Base-by-base conservation (phyloP, 2,888 invertebrate genomes). In the Scrobipalpa costella region DNA sequence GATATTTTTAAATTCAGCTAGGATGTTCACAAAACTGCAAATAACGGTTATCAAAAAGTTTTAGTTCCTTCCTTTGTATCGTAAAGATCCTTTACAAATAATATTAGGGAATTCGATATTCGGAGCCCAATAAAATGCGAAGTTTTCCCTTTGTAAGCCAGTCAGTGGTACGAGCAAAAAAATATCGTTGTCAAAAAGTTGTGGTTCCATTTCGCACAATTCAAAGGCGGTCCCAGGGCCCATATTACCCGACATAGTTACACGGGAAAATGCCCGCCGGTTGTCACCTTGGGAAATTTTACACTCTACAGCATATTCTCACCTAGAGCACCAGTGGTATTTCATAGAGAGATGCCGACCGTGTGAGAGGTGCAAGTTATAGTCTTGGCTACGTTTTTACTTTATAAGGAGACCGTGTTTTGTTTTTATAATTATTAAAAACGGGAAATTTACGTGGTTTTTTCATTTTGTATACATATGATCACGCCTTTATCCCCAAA, bases 261-360 rank as follows among this genome's bases (percentile, higher is more conserved):
- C 78, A 82, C 80, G 79, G 78, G 77, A 78, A 78, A 81, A 81
- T 81, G 78, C 77, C 73, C 74, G 76, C 75, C 73, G 75, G 77
- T 69, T 81, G 83, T 84, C 82, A 79, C 78, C 81, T 74, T 78
- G 81, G 82, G 81, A 82, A 81, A 83, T 84, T 84, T 83, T 82
- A 83, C 81, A 83, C 82, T 81, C 74, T 78, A 75, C 80, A 81
- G 79, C 83, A 83, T 84, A 82, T 80, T 84, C 78, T 80, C 84
- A 82, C 84, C 83, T 81, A 77, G 71, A 76, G 73, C 73, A 70
- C 76, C 73, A 65, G 73, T 76, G 84, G 84, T 81, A 84, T 84
- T 83, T 84, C 82, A 84, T 84, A 83, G 82, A 81, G 83, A 74
- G 76, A 81, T 79, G 75, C 81, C 81, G 73, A 69, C n/a, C 57